A percentile compares a stretch with the other conserved stretches of the same genome.
Evolutionary conservation across 2,113 vertebrate species (phyloP).

Genomic region (Oreochromis aureus): DNA sequence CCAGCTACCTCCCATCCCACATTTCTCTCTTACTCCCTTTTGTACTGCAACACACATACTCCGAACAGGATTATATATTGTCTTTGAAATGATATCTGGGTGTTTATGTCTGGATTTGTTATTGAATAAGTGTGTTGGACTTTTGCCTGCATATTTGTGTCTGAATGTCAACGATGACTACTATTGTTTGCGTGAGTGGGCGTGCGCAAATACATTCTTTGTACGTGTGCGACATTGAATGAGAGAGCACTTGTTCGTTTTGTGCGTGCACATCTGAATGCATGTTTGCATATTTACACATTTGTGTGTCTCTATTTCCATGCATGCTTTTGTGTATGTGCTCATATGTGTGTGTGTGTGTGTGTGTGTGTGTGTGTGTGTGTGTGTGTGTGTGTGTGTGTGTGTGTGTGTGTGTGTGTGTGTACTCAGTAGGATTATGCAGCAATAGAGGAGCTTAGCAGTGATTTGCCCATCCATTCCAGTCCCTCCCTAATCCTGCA

Average conservation of each 20-base stretch:
- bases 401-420: slow-evolving; percentile 15
- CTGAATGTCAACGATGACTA: slow-evolving; percentile 6
- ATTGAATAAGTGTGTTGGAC: slow-evolving; percentile 18
- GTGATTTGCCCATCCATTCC: slow-evolving; percentile 67
- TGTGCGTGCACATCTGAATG: background rate
- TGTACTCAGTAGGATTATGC: slow-evolving; percentile 62
- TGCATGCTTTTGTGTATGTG: background rate
- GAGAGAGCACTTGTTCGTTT: background rate
- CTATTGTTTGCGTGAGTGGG: background rate
- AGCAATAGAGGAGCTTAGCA: slow-evolving; percentile 69
- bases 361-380: slow-evolving; percentile 15
- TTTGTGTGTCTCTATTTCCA: slow-evolving; percentile 1
- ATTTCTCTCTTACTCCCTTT: background rate
- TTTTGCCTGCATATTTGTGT: slow-evolving; percentile 4
- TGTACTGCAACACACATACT: background rate
- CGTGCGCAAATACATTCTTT: background rate
- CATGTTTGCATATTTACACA: slow-evolving; percentile 1
- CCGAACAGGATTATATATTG: slow-evolving; percentile 21
- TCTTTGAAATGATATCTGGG: slow-evolving; percentile 28
- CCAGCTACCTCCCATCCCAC: background rate
- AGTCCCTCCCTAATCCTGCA: slow-evolving; percentile 58
- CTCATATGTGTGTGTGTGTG: background rate
- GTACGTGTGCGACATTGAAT: background rate
- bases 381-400: background rate
- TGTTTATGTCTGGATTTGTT: slow-evolving; percentile 13